Conservation (phyloP, 2,888 invertebrate species). For the Drosophila histrio region DNA sequence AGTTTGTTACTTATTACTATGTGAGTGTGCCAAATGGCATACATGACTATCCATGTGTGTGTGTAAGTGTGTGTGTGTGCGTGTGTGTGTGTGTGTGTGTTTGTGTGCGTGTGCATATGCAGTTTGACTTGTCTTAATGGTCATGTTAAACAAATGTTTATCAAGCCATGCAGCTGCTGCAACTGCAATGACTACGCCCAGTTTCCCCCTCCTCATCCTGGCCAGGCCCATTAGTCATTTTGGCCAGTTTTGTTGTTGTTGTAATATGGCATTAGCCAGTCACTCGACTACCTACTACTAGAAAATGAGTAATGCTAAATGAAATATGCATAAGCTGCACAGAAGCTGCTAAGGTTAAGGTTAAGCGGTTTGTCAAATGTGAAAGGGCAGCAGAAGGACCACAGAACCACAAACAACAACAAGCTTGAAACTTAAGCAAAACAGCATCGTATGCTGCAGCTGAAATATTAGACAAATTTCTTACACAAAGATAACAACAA, state of each 20-base stretch:
- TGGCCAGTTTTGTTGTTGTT: constrained; percentile 44
- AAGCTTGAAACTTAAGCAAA: constrained; percentile 11
- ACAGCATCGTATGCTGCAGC: constrained; percentile 19
- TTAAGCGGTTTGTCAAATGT: constrained; percentile 68
- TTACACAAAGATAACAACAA: constrained; percentile 32
- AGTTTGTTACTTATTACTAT: constrained; percentile 81
- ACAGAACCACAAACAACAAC: constrained; percentile 6
- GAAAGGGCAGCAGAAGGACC: constrained; percentile 29
- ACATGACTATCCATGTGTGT: constrained; percentile 14
- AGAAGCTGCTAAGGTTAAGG: constrained; percentile 69
- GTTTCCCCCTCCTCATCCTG: constrained; percentile 7
- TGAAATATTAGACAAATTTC: constrained; percentile 60
- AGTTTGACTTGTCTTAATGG: constrained; percentile 80
- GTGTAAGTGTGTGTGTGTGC: constrained; percentile 17
- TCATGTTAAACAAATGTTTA: constrained; percentile 82
- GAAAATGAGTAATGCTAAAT: constrained; percentile 52
- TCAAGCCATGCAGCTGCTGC: constrained; percentile 77
- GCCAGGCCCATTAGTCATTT: constrained; percentile 69
- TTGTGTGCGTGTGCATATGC: constrained; percentile 54
- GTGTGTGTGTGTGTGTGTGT: constrained; percentile 16
- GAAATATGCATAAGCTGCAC: constrained; percentile 64
- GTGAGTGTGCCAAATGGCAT: constrained; percentile 53
- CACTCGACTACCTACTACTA: constrained; percentile 22
- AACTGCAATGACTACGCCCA: constrained; percentile 32
- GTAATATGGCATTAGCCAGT: constrained; percentile 58